These are phyloP conservation scores for Spilarctia lutea DNA, from an alignment of 2,888 invertebrate genomes.

Conservation along the genomic window DNA sequence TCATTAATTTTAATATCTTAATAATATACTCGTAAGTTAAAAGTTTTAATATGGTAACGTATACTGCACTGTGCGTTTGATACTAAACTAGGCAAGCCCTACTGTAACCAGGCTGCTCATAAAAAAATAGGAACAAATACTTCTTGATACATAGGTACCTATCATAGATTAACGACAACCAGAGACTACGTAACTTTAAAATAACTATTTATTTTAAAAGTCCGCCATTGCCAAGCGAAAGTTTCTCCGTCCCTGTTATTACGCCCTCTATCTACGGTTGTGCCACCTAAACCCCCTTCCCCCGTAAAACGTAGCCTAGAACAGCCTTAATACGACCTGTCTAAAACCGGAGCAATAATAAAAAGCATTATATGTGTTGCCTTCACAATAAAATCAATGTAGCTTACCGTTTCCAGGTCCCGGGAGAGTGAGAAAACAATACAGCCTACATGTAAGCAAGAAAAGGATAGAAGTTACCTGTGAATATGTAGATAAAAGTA, in stretches of 20 bases:
- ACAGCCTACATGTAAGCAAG: conserved; percentile 28
- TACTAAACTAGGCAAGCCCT: no score
- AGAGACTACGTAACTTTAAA: no score
- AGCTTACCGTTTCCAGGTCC: conserved; percentile 58
- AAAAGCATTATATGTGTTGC: conserved; percentile 43
- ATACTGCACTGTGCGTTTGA: no score
- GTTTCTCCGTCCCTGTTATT: neutral
- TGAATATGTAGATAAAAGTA: conserved; percentile 61
- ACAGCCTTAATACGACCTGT: conserved; percentile 4
- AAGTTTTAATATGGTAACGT: no score
- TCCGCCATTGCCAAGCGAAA: neutral
- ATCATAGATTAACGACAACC: no score
- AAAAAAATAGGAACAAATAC: no score
- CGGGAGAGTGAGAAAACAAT: conserved; percentile 47
- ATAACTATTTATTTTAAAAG: neutral
- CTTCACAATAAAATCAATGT: conserved; percentile 69
- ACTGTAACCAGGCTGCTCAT: no score
- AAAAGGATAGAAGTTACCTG: conserved; percentile 45
- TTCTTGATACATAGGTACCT: no score
- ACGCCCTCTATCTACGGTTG: neutral
- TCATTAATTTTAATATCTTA: no score
- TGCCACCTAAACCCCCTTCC: neutral
- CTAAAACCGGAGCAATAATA: conserved; percentile 25
- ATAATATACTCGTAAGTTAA: no score
- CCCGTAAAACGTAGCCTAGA: neutral